A percentile compares a stretch with the other conserved stretches of the same genome.
Conservation (phyloP, 1,140 invertebrate genomes). For the Drosophila ficusphila region DNA sequence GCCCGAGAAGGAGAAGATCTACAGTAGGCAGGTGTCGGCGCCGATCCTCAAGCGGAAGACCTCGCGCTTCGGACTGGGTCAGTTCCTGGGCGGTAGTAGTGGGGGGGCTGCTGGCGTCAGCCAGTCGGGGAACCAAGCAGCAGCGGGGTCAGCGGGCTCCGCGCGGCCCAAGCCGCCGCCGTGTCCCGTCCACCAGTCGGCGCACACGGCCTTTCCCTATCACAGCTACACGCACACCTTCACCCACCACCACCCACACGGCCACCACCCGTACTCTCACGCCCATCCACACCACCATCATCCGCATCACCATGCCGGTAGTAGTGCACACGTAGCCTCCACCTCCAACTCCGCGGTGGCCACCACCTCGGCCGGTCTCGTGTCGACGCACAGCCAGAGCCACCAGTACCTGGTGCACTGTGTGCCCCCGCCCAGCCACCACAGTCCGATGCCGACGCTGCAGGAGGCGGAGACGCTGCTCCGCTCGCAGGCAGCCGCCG, state of each 20-base stretch:
- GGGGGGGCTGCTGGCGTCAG: conserved; percentile 63
- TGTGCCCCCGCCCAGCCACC: conserved; percentile 77
- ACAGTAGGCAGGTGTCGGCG: conserved; percentile 94
- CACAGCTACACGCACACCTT: conserved; percentile 39
- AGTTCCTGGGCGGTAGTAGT: conserved; percentile 88
- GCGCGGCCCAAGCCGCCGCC: conserved; percentile 58
- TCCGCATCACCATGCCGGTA: conserved; percentile 54
- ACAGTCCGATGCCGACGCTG: conserved; percentile 82
- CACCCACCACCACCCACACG: conserved; percentile 28
- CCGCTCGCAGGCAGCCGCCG: conserved; percentile 55
- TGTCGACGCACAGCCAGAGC: conserved; percentile 81
- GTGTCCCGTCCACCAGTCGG: conserved; percentile 75
- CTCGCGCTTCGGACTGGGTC: conserved; percentile 95
- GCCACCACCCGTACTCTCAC: conserved; percentile 34
- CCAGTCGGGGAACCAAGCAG: conserved; percentile 66
- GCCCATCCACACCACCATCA: conserved; percentile 43
- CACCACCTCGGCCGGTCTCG: conserved; percentile 42
- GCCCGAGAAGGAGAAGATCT: conserved; percentile 94
- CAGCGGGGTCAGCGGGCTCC: conserved; percentile 74
- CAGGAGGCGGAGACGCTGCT: conserved; percentile 72
- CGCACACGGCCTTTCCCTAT: conserved; percentile 63
- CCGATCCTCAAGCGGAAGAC: conserved; percentile 95
- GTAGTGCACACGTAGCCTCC: conserved; percentile 80
- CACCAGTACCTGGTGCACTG: conserved; percentile 84
- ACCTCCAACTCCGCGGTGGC: conserved; percentile 10